These are phyloP conservation scores for Trissoscelio sp. DNA, from an alignment of 2,888 invertebrate species.

Conservation along the genomic window DNA sequence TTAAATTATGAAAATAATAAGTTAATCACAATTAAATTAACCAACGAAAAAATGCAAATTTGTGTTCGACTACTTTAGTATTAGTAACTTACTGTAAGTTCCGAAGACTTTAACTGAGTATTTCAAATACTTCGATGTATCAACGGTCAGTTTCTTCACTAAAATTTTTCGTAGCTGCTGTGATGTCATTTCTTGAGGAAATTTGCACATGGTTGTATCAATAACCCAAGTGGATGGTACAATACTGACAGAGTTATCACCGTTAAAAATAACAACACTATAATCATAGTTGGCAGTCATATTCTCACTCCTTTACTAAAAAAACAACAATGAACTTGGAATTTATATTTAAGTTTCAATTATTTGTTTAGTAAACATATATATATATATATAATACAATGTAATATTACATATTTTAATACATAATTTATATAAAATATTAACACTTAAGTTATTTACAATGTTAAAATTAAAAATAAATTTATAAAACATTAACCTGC, in stretches of 20 bases:
- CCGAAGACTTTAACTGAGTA: slow-evolving; percentile 16
- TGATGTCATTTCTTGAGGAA: background rate
- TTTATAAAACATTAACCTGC: too few relatives aligned
- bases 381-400: too few relatives aligned
- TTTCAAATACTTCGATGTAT: slow-evolving; percentile 5
- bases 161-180: slow-evolving; percentile 9
- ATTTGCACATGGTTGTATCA: background rate
- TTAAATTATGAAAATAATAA: too few relatives aligned
- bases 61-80: too few relatives aligned
- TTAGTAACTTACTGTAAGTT: slow-evolving; percentile 25
- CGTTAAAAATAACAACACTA: slow-evolving; percentile 9
- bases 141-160: background rate
- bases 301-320: background rate
- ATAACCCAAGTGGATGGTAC: slow-evolving; percentile 9
- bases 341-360: too few relatives aligned
- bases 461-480: too few relatives aligned
- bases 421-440: too few relatives aligned
- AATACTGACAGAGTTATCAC: background rate
- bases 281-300: slow-evolving; percentile 2
- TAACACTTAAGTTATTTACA: too few relatives aligned
- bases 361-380: too few relatives aligned
- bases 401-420: too few relatives aligned
- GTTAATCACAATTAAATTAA: too few relatives aligned
- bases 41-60: too few relatives aligned
- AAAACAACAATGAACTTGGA: background rate